Evolutionary conservation across 2,888 invertebrate species (phyloP).

Genomic region (Amiota mariae): DNA sequence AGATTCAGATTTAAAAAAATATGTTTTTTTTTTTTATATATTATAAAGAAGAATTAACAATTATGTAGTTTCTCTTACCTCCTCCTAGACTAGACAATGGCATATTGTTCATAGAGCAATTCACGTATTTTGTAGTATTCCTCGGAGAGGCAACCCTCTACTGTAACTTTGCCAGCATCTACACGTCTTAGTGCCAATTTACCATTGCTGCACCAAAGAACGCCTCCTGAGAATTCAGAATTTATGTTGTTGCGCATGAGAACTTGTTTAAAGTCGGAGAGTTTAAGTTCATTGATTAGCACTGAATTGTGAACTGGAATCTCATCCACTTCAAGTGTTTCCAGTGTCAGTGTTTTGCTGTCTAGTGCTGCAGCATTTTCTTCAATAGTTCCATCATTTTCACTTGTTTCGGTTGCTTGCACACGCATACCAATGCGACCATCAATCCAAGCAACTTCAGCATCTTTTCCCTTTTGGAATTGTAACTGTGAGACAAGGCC

Average conservation of each 20-base stretch:
- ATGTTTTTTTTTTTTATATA: not conserved
- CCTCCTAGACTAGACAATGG: conserved; percentile 95
- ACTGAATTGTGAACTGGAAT: conserved; percentile 85
- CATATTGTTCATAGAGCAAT: conserved; percentile 95
- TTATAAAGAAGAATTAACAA: conserved; percentile 26
- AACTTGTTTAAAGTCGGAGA: conserved; percentile 91
- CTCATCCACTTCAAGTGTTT: conserved; percentile 77
- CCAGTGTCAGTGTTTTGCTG: conserved; percentile 81
- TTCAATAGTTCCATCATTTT: conserved; percentile 48
- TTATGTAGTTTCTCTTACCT: too few species aligned
- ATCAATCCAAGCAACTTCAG: conserved; percentile 97
- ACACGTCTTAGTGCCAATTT: conserved; percentile 90
- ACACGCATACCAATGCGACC: conserved; percentile 82
- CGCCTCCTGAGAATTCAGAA: conserved; percentile 93
- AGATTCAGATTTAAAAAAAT: not conserved
- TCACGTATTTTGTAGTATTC: conserved; percentile 96
- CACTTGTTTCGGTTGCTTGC: conserved; percentile 76
- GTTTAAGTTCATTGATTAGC: conserved; percentile 93
- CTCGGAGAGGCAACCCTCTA: conserved; percentile 95
- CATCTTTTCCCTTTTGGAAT: conserved; percentile 89
- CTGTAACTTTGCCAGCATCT: conserved; percentile 91
- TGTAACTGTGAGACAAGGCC: conserved; percentile 89
- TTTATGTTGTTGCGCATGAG: conserved; percentile 83
- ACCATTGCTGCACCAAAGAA: conserved; percentile 94
- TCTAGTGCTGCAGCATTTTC: conserved; percentile 71